Evolutionary conservation across 2,113 vertebrate genomes (phyloP).

Genomic region (Sinocyclocheilus grahami): DNA sequence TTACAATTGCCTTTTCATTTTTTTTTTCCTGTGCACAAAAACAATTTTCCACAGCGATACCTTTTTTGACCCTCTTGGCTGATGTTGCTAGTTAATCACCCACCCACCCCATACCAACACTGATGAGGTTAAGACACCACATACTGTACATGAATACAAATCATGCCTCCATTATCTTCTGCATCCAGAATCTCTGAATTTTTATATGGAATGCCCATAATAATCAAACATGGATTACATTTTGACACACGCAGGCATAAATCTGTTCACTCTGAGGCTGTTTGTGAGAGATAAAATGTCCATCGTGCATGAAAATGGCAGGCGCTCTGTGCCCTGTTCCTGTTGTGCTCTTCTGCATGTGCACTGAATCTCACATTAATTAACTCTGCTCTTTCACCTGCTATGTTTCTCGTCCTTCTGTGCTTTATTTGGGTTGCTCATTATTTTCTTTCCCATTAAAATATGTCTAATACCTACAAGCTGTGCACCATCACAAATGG

Average conservation of each 20-base stretch:
- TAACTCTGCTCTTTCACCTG: constrained; percentile 72
- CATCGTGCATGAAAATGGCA: neutral
- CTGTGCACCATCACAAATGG: constrained; percentile 66
- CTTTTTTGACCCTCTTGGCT: no score
- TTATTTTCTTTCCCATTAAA: constrained; percentile 72
- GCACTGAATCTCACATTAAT: constrained; percentile 67
- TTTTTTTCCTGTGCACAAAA: no score
- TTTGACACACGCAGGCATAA: neutral
- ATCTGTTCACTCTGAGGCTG: neutral
- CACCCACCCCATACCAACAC: neutral
- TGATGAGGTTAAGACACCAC: neutral
- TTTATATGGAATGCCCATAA: neutral
- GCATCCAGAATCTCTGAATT: neutral
- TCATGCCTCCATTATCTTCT: no score
- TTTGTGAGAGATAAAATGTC: constrained; percentile 39
- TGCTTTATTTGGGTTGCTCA: constrained; percentile 64
- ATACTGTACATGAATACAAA: neutral
- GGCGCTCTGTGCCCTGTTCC: constrained; percentile 18
- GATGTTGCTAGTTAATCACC: no score
- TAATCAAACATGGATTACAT: constrained; percentile 1
- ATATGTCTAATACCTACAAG: constrained; percentile 68
- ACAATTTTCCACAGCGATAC: no score
- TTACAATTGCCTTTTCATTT: no score
- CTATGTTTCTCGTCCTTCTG: constrained; percentile 58
- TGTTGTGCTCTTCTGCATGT: constrained; percentile 32